Evolutionary conservation across 2,113 vertebrate species (phyloP), one percentile per base, ranked within the genome.

Genomic region (Puffinus mauretanicus): DNA sequence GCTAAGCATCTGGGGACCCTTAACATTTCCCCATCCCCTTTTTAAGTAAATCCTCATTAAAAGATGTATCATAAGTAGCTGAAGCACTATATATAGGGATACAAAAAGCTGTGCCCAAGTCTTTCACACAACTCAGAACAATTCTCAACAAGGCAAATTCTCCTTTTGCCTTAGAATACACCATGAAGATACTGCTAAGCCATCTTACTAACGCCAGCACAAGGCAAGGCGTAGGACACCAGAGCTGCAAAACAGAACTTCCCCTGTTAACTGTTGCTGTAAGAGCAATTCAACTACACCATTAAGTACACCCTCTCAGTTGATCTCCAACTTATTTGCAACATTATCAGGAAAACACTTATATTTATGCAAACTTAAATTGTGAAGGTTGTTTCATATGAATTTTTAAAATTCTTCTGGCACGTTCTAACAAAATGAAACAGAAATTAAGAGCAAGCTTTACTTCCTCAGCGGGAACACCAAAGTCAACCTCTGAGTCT

Each of bases 381-480:
- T 21, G 21, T 19, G 10, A 57, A 29, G 13, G 30, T 20, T 71
- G 19, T 34, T 86, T 54, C 30, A 46, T 13, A 49, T 1, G 1
- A 34, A 8, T 52, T 47, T 62, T 36, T 29, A 2, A 4, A 61
- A 26, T 51, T 78, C 29, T 92, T 90, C 38, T n/a, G 75, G 60
- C 27, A 60, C 32, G 7, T 81, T 90, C 55, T 47, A 70, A 65
- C 32, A 46, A 83, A 88, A 80, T 22, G 16, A 73, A 93, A 83
- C 16, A 81, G 76, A 83, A 96, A 94, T 6, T 10, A 62, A 83
- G 8, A 55, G 24, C 16, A 72, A 44, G 19, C 2, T 9, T 61
- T 44, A 49, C 9, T 40, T 60, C 44, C 72, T 62, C 0, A 0
- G 18, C 0, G 0, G 44, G 54, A 88, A 42, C 32, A 83, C 14